These are phyloP conservation scores for Xestia ashworthii DNA, from an alignment of 2,888 invertebrate species.

Conservation along the genomic window DNA sequence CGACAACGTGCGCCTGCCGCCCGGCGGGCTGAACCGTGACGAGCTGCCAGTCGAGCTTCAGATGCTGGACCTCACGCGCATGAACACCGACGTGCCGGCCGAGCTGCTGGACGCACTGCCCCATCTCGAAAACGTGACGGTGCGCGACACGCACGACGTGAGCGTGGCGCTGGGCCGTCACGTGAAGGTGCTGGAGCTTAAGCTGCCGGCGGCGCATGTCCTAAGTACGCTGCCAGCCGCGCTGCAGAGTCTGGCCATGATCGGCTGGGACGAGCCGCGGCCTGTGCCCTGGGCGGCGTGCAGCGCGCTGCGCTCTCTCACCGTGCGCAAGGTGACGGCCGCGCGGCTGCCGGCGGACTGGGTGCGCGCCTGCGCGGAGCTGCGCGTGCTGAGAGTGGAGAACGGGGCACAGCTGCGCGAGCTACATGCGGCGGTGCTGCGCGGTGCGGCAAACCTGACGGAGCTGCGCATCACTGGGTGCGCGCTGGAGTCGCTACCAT, in stretches of 20 bases:
- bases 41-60: slow-evolving; percentile 25
- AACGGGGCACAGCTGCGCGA: background rate
- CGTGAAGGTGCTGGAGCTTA: slow-evolving; percentile 37
- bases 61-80: slow-evolving; percentile 36
- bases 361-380: slow-evolving; percentile 15
- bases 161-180: slow-evolving; percentile 22
- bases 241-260: slow-evolving; percentile 42
- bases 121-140: slow-evolving; percentile 15
- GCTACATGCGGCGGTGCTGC: slow-evolving; percentile 4
- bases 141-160: slow-evolving; percentile 30
- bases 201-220: slow-evolving; percentile 29
- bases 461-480: slow-evolving; percentile 33
- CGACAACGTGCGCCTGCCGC: slow-evolving; percentile 19
- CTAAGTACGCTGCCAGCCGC: slow-evolving; percentile 43
- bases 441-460: slow-evolving; percentile 17
- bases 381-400: slow-evolving; percentile 17
- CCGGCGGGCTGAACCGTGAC: slow-evolving; percentile 6
- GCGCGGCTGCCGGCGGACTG: slow-evolving; percentile 33
- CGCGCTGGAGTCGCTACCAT: slow-evolving; percentile 60
- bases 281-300: slow-evolving; percentile 54
- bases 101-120: slow-evolving; percentile 35
- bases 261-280: slow-evolving; percentile 43
- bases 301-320: slow-evolving; percentile 43
- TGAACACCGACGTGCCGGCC: slow-evolving; percentile 19
- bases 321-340: slow-evolving; percentile 7